Conservation (phyloP, 2,113 vertebrate species). For the Vidua chalybeata region DNA sequence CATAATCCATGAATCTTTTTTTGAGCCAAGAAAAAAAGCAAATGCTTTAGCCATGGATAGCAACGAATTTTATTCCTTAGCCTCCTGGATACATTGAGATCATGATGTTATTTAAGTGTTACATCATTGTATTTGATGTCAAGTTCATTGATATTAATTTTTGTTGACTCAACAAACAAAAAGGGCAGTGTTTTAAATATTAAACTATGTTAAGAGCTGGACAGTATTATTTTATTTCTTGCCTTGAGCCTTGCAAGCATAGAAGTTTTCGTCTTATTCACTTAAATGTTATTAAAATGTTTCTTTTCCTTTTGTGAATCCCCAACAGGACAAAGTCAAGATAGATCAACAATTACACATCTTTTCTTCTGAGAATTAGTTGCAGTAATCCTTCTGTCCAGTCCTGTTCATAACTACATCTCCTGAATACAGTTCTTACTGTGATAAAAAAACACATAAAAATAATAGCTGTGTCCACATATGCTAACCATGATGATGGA, state of each 20-base stretch:
- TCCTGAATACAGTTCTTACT: not conserved
- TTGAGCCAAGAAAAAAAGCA: not conserved
- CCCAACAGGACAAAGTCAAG: not conserved
- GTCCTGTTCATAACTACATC: not conserved
- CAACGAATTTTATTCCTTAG: not conserved
- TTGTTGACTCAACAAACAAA: not conserved
- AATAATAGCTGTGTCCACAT: not conserved
- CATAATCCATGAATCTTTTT: slow-evolving; percentile 25
- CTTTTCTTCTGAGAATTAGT: not conserved
- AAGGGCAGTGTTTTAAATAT: not conserved
- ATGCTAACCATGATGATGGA: not conserved
- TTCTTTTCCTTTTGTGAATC: not conserved
- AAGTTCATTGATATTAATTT: not conserved
- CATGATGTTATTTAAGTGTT: not conserved
- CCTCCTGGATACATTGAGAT: not conserved
- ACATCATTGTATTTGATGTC: not conserved
- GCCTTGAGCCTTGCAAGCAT: not conserved
- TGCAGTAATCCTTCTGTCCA: not conserved
- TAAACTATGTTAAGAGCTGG: not conserved
- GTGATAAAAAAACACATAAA: not conserved
- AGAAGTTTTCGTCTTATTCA: not conserved
- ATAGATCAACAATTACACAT: not conserved
- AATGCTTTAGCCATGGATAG: not conserved
- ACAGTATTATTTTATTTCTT: not conserved
- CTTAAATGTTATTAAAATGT: not conserved